Base-by-base conservation (phyloP, 2,888 invertebrate species). In the Amiota mariae region DNA sequence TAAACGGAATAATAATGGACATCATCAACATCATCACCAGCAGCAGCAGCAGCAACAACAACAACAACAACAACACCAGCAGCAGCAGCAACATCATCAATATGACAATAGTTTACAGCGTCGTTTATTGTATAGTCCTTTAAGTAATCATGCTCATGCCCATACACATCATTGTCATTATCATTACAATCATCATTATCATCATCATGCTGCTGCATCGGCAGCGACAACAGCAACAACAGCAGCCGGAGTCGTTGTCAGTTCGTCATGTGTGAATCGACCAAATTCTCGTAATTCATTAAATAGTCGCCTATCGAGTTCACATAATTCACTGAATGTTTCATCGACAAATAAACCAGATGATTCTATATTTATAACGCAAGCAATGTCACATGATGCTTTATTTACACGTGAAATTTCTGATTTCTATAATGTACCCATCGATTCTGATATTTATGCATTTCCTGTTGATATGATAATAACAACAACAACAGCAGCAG, bases 401-500 rank as follows among this genome's bases (percentile, higher is more conserved):
- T 91, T 96, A 54, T 92, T 93, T 77, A 93, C 94, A n/a, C 93
- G 94, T 77, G 94, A 95, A 86, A 95, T 95, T 75, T 93, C 93
- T 54, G 96, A 96, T 88, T 93, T 96, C 92, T 96, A 96, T 88
- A 96, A 95, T 90, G 96, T 96, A 75, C 96, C 96, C 78, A 95
- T 96, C 82, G 96, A 96, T 87, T 95, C 96, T 82, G 96, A 96
- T 88, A 95, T 96, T 80, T 96, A 96, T 88, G 95, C 96, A 13
- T 94, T 96, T 75, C 96, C 96, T 56, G 93, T 96, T 76, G 96
- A 96, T 89, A 94, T 95, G 90, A 93, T 96, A 18, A 91, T 92
- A 76, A 47, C 15, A 48, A 18, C 64, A 15, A 48, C 11, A 9
- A 46, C 8, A n/a, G 9, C 18, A 63, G 79, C n/a, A 74, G 72